These are phyloP conservation scores for Emydura subglobosa DNA, from an alignment of 2,113 vertebrate genomes.

Conservation along the genomic window DNA sequence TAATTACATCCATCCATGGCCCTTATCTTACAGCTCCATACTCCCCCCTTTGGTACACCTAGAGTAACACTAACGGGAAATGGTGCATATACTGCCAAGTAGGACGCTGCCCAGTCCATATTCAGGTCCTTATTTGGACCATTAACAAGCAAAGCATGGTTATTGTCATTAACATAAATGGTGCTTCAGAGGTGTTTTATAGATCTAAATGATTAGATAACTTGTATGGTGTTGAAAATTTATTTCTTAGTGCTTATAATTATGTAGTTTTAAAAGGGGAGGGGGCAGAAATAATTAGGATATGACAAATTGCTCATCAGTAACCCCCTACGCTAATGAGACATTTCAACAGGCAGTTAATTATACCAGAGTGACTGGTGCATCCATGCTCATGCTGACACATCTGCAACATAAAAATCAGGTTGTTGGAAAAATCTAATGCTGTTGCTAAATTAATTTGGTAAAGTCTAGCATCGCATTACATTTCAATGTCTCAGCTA, in stretches of 20 bases:
- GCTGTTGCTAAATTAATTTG: constrained; percentile 62
- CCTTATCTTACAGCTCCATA: background rate
- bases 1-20: background rate
- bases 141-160: background rate
- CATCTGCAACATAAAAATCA: constrained; percentile 65
- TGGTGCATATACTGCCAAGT: background rate
- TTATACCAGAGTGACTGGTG: constrained; percentile 51
- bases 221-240: background rate
- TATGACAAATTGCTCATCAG: constrained; percentile 54
- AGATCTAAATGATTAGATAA: constrained; percentile 34
- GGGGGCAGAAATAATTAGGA: constrained; percentile 52
- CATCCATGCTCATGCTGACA: constrained; percentile 45
- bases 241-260: constrained; percentile 54
- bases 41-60: background rate
- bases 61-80: background rate
- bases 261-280: background rate
- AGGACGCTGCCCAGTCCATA: background rate
- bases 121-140: background rate
- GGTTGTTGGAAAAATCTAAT: constrained; percentile 51
- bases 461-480: constrained; percentile 49
- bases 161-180: constrained; percentile 10
- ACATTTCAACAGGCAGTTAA: constrained; percentile 72
- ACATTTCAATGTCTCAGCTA: constrained; percentile 46
- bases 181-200: constrained; percentile 15
- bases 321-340: constrained; percentile 60